Percentiles rank a stretch among this genome's conserved stretches.
Conservation (phyloP, 2,113 vertebrate genomes). For the Myrmecophaga tridactyla region DNA sequence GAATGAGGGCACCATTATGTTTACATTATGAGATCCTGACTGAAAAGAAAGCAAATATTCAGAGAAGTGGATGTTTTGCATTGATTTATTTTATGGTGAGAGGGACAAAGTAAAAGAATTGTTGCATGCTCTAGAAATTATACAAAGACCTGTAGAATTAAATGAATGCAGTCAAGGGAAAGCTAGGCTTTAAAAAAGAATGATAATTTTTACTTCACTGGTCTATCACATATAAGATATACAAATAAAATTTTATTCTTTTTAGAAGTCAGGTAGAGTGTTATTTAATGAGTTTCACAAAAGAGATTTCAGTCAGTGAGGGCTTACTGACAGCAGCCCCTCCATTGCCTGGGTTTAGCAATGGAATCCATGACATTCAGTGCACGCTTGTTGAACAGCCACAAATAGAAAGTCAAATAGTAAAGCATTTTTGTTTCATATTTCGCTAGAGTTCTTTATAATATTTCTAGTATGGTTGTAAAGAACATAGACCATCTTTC, state of each 20-base stretch:
- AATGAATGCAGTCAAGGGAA: constrained; percentile 7
- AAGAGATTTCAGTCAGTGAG: not conserved
- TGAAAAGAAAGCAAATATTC: not conserved
- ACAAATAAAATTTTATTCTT: constrained; percentile 12
- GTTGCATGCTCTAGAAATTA: not conserved
- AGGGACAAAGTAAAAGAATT: constrained; percentile 31
- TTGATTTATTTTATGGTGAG: not conserved
- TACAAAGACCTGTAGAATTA: not conserved
- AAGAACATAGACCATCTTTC: constrained; percentile 23
- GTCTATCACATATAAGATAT: not conserved
- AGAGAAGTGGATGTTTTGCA: not conserved
- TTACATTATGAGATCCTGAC: not conserved
- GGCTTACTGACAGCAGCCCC: not conserved
- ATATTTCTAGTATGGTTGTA: not conserved
- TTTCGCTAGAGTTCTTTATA: constrained; percentile 10
- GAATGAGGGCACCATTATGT: not conserved
- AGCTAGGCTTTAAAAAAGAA: constrained; percentile 40
- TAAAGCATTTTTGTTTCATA: constrained; percentile 19
- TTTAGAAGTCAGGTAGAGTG: not conserved
- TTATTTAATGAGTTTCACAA: constrained; percentile 8
- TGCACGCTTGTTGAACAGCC: not conserved
- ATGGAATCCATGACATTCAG: not conserved
- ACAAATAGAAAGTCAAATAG: not conserved
- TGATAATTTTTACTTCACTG: not conserved
- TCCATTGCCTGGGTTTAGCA: not conserved